Conservation (phyloP, 2,113 vertebrate genomes). For the Baryphthengus martii region DNA sequence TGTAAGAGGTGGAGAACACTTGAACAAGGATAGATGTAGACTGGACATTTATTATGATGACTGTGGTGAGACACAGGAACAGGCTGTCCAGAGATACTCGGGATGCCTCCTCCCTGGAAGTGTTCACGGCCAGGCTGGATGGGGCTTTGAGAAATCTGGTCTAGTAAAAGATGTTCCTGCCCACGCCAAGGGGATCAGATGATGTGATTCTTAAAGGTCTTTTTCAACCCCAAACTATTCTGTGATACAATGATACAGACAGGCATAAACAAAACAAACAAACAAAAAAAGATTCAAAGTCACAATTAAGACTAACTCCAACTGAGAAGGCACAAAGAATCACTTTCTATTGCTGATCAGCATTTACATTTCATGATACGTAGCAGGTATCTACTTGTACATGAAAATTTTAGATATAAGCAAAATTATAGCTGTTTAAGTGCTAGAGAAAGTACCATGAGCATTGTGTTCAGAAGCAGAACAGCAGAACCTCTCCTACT, state of each 20-base stretch:
- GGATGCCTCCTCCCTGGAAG: not conserved
- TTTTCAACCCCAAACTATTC: not conserved
- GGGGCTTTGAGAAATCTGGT: not conserved
- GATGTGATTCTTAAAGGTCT: not conserved
- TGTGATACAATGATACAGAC: not conserved
- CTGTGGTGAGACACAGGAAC: not conserved
- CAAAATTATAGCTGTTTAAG: not conserved
- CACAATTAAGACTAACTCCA: not conserved
- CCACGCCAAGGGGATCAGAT: fast-evolving
- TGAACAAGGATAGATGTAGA: no score
- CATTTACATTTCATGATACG: not conserved
- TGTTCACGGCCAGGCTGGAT: not conserved
- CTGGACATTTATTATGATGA: fast-evolving
- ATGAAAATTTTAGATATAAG: not conserved
- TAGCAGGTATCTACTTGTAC: not conserved
- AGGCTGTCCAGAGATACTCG: not conserved
- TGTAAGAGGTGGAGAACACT: not conserved
- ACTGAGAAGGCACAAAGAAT: not conserved
- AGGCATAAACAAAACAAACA: not conserved
- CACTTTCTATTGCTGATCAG: not conserved
- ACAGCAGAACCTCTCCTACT: not conserved
- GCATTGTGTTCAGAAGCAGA: not conserved
- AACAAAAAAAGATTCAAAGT: not conserved
- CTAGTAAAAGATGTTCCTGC: not conserved
- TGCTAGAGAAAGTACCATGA: not conserved